A percentile compares a stretch with the other conserved stretches of the same genome.
phyloP scores from a whole-genome alignment of 2,797 vertebrate genomes.

The Spinus pinus region DNA sequence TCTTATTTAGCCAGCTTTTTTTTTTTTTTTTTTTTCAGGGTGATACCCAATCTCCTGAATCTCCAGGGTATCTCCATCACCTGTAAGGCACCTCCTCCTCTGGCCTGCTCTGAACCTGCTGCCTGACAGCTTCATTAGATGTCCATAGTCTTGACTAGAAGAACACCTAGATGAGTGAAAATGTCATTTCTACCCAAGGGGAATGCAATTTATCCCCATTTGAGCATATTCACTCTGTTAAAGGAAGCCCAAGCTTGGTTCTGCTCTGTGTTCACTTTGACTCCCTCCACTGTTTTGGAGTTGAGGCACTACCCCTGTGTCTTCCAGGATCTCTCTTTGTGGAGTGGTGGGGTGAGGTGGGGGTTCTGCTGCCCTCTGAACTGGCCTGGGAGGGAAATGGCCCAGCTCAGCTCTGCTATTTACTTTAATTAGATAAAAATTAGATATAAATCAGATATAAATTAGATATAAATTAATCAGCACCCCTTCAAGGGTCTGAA shows the following conservation, averaged over 20 bases:
- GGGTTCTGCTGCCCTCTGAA: not conserved
- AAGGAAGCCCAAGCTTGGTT: not conserved
- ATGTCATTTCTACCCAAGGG: fast-evolving
- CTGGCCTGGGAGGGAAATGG: not conserved
- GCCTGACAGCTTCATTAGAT: not conserved
- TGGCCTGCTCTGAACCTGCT: not conserved
- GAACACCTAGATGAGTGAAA: not conserved
- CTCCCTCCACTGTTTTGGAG: not conserved
- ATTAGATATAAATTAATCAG: not conserved
- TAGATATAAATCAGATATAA: not conserved
- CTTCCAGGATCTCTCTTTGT: not conserved
- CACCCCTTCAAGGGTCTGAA: not conserved
- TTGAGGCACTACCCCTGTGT: not conserved
- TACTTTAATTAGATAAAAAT: not conserved
- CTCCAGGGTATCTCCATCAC: not conserved
- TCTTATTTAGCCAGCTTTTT: not conserved
- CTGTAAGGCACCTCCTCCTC: not conserved
- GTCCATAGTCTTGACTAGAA: not conserved
- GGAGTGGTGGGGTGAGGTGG: not conserved
- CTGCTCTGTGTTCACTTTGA: fast-evolving
- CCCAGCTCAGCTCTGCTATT: not conserved
- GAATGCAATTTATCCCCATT: not conserved
- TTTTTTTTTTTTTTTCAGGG: not conserved
- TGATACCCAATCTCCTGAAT: not conserved
- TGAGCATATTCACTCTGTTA: not conserved